These are phyloP conservation scores for Acomys russatus DNA, from an alignment of 2,797 vertebrate genomes.

Conservation along the genomic window DNA sequence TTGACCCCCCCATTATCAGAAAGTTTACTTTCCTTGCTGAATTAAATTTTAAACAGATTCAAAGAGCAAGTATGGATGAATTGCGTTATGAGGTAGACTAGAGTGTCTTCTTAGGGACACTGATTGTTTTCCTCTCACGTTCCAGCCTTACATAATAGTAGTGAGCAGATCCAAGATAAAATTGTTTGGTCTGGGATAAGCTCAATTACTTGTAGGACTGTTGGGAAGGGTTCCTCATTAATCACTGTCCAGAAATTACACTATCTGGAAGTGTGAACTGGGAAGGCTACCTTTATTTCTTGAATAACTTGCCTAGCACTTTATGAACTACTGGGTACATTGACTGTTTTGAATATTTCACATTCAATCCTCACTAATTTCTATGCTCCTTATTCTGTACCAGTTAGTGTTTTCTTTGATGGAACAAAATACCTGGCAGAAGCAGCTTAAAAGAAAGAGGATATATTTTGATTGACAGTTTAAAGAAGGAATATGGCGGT, in stretches of 20 bases:
- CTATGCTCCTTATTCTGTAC: background rate
- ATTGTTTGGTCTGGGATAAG: background rate
- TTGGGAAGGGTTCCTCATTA: background rate
- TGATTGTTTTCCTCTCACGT: background rate
- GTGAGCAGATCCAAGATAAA: background rate
- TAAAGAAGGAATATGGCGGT: background rate
- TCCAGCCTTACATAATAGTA: background rate
- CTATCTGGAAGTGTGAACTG: background rate
- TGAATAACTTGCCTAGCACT: background rate
- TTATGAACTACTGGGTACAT: background rate
- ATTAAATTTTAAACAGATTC: slow-evolving; percentile 43
- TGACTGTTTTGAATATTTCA: slow-evolving; percentile 19
- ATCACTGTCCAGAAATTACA: background rate
- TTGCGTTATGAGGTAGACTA: background rate
- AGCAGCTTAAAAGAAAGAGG: background rate
- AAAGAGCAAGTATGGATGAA: background rate
- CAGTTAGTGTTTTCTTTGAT: background rate
- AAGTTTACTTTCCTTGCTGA: slow-evolving; percentile 25
- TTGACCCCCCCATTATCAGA: background rate
- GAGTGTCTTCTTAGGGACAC: background rate
- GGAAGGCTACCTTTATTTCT: background rate
- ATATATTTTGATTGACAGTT: background rate
- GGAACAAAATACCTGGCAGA: background rate
- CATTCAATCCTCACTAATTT: background rate
- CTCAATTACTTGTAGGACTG: background rate